Evolutionary conservation across 2,113 vertebrate genomes (phyloP).

Genomic region (Antechinus stuartii): DNA sequence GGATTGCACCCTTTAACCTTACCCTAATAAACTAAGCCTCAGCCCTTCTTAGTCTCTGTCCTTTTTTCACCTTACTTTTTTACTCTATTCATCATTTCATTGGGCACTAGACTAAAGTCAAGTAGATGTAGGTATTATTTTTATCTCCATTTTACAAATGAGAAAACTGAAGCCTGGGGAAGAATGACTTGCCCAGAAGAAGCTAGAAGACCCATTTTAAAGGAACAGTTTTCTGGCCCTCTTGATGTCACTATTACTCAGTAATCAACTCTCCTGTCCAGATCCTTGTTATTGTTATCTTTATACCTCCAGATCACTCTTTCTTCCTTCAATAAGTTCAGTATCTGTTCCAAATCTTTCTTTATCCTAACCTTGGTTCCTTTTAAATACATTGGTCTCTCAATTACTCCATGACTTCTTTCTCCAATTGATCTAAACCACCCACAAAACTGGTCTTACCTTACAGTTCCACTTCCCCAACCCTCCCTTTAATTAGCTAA

Average conservation of each 20-base stretch:
- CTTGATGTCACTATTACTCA: background rate
- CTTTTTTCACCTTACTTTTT: background rate
- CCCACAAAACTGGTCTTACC: background rate
- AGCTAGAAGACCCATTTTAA: too few species aligned
- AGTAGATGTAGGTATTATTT: background rate
- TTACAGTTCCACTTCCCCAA: background rate
- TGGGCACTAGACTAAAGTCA: background rate
- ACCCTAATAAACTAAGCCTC: background rate
- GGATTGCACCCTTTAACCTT: background rate
- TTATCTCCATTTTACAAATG: background rate
- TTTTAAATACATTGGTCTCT: background rate
- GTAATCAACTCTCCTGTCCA: background rate
- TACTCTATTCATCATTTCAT: background rate
- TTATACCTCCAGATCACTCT: background rate
- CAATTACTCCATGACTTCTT: background rate
- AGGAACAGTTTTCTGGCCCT: background rate
- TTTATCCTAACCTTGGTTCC: background rate
- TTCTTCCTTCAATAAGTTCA: background rate
- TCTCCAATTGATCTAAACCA: background rate
- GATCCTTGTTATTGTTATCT: background rate
- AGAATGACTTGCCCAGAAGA: background rate
- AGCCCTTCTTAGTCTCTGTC: background rate
- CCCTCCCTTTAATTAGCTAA: background rate
- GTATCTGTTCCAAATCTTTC: background rate
- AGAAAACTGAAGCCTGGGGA: background rate